Percentiles rank a stretch among this genome's conserved stretches.
Evolutionary conservation across 2,113 vertebrate species (phyloP).

Genomic region (Castor canadensis): DNA sequence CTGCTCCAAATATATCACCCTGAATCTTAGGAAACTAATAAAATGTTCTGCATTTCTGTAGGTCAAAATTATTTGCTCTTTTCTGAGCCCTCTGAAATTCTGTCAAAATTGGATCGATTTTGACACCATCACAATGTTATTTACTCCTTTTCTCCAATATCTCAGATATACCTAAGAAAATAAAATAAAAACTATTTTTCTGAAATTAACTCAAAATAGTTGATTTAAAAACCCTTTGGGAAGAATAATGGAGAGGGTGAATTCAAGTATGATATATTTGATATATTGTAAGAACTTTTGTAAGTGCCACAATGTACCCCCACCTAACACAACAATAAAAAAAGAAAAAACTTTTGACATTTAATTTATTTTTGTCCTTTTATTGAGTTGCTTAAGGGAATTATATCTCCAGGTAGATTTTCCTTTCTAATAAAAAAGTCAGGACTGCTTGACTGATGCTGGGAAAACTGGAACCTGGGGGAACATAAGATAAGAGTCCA

Average conservation of each 20-base stretch:
- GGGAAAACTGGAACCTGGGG: background rate
- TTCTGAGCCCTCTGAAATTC: background rate
- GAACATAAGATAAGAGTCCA: background rate
- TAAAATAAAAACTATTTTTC: background rate
- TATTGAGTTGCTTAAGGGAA: background rate
- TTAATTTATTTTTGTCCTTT: background rate
- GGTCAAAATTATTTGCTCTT: background rate
- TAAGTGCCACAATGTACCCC: too few relatives aligned
- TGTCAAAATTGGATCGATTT: background rate
- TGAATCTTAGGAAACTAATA: background rate
- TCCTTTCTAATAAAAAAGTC: background rate
- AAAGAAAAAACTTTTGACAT: too few relatives aligned
- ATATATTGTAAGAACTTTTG: too few relatives aligned
- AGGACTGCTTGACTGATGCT: background rate
- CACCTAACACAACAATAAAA: too few relatives aligned
- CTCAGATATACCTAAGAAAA: background rate
- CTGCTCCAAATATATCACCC: background rate
- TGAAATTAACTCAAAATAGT: background rate
- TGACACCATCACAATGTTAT: background rate
- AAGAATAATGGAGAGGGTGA: too few relatives aligned
- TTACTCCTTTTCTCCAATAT: background rate
- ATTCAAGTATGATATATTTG: too few relatives aligned
- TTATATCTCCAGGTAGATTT: background rate
- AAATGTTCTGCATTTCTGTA: background rate
- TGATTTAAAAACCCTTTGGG: background rate